Conservation (phyloP, 2,888 invertebrate species). For the Polydesmus complanatus region DNA sequence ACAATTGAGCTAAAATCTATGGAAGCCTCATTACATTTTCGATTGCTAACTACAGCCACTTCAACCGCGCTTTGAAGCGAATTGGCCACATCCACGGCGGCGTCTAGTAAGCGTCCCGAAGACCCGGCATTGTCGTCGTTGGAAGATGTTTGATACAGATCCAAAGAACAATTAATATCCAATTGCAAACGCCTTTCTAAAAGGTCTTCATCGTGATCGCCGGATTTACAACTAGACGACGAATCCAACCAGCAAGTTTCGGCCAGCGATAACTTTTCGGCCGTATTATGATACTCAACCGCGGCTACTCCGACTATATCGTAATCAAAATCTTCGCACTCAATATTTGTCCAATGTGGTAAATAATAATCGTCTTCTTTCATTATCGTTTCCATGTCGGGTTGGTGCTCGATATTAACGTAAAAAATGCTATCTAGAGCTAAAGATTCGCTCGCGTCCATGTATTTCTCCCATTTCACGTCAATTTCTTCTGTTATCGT, state of each 20-base stretch:
- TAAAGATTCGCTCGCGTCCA: slow-evolving; percentile 16
- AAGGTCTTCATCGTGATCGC: background rate
- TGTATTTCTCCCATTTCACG: slow-evolving; percentile 16
- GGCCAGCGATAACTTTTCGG: background rate
- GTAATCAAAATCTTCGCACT: background rate
- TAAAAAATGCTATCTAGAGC: slow-evolving; percentile 16
- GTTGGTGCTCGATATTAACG: slow-evolving; percentile 3
- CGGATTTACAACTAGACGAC: background rate
- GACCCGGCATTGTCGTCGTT: background rate
- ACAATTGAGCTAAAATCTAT: background rate
- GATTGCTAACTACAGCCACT: slow-evolving; percentile 3
- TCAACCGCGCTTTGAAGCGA: slow-evolving; percentile 52
- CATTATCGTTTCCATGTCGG: background rate
- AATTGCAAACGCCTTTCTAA: background rate
- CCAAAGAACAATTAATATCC: background rate
- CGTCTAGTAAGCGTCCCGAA: slow-evolving; percentile 39
- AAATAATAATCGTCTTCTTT: background rate
- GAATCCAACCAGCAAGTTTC: slow-evolving; percentile 16
- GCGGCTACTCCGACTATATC: background rate
- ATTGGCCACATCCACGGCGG: slow-evolving; percentile 50
- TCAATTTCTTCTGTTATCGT: background rate
- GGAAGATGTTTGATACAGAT: background rate
- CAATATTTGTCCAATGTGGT: background rate
- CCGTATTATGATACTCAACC: background rate
- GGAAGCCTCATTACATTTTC: background rate